A percentile compares a stretch with the other conserved stretches of the same genome.
Conservation (phyloP, 2,113 vertebrate genomes). For the Bufo gargarizans region DNA sequence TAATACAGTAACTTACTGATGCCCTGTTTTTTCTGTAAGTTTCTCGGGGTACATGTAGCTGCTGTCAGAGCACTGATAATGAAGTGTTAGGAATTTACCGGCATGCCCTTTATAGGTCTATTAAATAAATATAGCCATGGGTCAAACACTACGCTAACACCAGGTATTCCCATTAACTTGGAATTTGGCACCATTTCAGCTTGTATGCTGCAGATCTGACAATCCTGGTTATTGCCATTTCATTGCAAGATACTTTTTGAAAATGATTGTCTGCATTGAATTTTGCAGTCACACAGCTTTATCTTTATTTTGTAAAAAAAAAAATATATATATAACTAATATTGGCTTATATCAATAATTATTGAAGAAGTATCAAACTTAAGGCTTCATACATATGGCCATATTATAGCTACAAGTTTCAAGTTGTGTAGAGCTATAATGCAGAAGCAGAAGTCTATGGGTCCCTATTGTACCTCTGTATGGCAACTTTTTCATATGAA, state of each 20-base stretch:
- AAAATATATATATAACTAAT: too few relatives aligned
- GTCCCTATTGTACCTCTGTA: too few relatives aligned
- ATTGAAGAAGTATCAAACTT: background rate
- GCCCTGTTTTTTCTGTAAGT: background rate
- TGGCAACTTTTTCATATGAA: too few relatives aligned
- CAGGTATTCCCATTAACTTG: conserved; percentile 36
- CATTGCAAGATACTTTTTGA: background rate
- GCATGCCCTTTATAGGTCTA: conserved; percentile 42
- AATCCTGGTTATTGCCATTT: background rate
- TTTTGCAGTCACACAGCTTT: background rate
- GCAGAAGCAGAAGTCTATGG: too few relatives aligned
- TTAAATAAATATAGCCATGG: conserved; percentile 34
- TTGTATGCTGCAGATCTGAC: background rate
- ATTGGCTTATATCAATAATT: background rate
- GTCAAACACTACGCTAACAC: conserved; percentile 39
- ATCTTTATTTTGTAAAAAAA: background rate
- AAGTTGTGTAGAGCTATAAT: too few relatives aligned
- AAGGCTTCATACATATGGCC: too few relatives aligned
- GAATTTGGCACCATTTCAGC: conserved; percentile 25
- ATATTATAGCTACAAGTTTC: too few relatives aligned
- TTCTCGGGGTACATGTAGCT: conserved; percentile 23
- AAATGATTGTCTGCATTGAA: background rate
- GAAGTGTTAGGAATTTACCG: conserved; percentile 38
- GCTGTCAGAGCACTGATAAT: conserved; percentile 32
- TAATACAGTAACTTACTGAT: background rate